Evolutionary conservation across 2,888 invertebrate species (phyloP), one percentile per base, ranked within the genome.

Genomic region (Sisyra terminalis): DNA sequence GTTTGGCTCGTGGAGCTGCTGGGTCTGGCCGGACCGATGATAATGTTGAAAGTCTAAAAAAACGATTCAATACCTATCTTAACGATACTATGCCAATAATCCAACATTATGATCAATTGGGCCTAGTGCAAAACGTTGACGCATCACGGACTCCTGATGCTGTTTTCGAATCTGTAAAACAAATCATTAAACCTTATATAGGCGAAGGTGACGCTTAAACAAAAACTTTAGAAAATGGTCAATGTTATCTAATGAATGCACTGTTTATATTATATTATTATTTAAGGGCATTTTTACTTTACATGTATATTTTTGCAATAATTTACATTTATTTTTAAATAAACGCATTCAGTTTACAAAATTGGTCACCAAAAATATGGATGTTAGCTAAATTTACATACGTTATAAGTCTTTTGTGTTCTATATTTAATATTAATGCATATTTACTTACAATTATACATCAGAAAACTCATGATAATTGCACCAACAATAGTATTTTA

Each of bases 21-120:
- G 90, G 87, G 39, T 93, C 90, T 59, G 94, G 94, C 0, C 76
- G 97, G 9, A 73, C 82, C 2, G 98, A 99, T 59, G 98, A 99
- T 60, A 99, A 98, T 57, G 59, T 76, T 35, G 89, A 92, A 32
- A 83, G 84, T 51, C 64, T 96, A 38, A 75, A 78, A 51, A 92
- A 93, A 57, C 73, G 94, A 45, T 86, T 93, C 52, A 70, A 77
- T 50, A 94, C 90, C 0, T 92, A 89, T 57, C 61, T 78, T 16
- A 78, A 75, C 46, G 86, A 87, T 53, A 92, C 94, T 0, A 70
- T 87, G 70, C 93, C 94, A 0, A 92, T 97, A 48, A 79, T 96
- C 43, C 69, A 88, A 24, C 71, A 86, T 57, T 96, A 88, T 53
- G 75, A 81, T 32, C 57, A 68, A 29, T 57, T 67, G 44, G 73